Conservation (phyloP, 2,113 vertebrate genomes). For the Pogonocichla stellata region DNA sequence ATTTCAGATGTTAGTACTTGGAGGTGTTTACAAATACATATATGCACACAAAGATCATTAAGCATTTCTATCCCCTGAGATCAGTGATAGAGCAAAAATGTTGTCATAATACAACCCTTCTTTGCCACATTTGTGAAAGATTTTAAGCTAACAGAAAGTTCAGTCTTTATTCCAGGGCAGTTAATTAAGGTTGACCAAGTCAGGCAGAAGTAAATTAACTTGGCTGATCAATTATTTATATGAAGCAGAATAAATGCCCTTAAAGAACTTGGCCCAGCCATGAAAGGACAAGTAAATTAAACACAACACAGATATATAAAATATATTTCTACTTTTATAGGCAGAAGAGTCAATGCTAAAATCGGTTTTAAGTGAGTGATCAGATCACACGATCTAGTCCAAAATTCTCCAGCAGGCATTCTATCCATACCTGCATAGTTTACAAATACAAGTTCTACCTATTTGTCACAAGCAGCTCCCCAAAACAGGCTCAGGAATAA, state of each 20-base stretch:
- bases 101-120: conserved; percentile 57
- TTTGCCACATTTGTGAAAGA: conserved; percentile 65
- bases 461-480: neutral
- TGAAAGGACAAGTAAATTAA: conserved; percentile 86
- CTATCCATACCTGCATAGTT: neutral
- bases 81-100: conserved; percentile 52
- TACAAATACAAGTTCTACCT: neutral
- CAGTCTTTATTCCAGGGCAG: conserved; percentile 80
- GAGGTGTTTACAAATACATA: conserved; percentile 56
- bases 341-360: conserved; percentile 53
- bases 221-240: conserved; percentile 98
- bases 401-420: neutral
- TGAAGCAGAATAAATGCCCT: conserved; percentile 95
- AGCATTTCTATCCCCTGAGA: conserved; percentile 50
- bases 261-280: conserved; percentile 88
- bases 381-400: neutral
- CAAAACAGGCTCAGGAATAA: neutral
- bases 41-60: conserved; percentile 38
- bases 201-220: conserved; percentile 96
- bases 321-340: conserved; percentile 71
- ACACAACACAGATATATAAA: conserved; percentile 85
- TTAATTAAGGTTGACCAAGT: conserved; percentile 97
- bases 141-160: conserved; percentile 80
- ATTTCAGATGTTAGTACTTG: conserved; percentile 1
- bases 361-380: conserved; percentile 57